Conservation (phyloP, 2,888 invertebrate species). For the Hypena proboscidalis region DNA sequence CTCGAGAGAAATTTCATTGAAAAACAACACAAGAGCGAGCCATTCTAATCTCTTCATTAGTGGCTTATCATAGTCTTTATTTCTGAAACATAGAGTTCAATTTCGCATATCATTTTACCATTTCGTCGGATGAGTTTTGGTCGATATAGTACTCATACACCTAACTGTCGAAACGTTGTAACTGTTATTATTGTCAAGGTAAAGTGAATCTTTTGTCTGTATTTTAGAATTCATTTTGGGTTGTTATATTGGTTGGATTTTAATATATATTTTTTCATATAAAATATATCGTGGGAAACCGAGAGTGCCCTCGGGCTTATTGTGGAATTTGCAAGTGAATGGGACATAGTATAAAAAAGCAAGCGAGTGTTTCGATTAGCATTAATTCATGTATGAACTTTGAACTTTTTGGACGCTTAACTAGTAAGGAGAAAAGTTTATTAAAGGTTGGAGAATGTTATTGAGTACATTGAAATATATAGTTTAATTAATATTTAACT, state of each 20-base stretch:
- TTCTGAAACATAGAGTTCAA: conserved; percentile 40
- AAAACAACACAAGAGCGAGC: conserved; percentile 54
- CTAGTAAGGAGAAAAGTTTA: conserved; percentile 20
- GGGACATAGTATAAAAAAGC: conserved; percentile 51
- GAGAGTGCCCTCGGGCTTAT: conserved; percentile 87
- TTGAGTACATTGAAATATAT: neutral
- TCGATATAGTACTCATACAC: conserved; percentile 50
- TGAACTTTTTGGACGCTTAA: conserved; percentile 24
- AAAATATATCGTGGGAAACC: conserved; percentile 83
- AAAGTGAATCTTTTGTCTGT: neutral
- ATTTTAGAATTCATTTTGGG: conserved; percentile 6
- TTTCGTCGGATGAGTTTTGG: conserved; percentile 50
- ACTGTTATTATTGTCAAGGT: neutral
- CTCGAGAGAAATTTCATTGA: conserved; percentile 56
- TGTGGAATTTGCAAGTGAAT: conserved; percentile 70
- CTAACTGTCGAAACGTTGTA: conserved; percentile 11
- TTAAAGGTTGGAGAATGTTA: conserved; percentile 24
- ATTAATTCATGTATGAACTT: conserved; percentile 41
- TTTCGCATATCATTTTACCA: conserved; percentile 44
- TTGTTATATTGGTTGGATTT: conserved; percentile 8
- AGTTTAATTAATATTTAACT: no score
- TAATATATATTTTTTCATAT: conserved; percentile 41
- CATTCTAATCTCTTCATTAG: conserved; percentile 65
- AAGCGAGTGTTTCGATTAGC: conserved; percentile 63
- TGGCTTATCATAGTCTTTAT: conserved; percentile 44